Evolutionary conservation across 2,888 invertebrate genomes (phyloP), one percentile per base, ranked within the genome.

Genomic region (Spodoptera picta): DNA sequence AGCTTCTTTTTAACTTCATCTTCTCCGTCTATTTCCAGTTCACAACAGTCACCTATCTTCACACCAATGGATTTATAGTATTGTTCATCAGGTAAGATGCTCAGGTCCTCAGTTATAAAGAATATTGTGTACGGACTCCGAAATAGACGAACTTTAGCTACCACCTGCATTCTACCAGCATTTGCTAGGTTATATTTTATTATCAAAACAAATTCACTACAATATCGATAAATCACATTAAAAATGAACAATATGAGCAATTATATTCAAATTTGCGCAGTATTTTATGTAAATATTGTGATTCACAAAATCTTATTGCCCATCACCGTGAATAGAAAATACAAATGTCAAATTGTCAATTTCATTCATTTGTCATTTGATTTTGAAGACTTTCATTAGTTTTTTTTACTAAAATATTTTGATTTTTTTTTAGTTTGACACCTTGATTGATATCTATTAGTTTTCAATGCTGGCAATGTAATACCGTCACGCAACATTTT

Each of bases 161-260:
- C 79, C 54, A 92, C 83, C 82, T 87, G 86, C 93, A 93, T 93
- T 7, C 9, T 36, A 83, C 79, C 80, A 84, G 83, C 92, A 92
- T 91, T 83, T 77, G 41, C 83, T 48, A 77, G 77, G 81, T 80
- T 82, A 81, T 69, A 31, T 72, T 68, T 62, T 41, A 41, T 2
- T 36, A 10, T 11, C 10, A n/a, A 24, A 41, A 24, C 36, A 44
- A 57, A 24, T 14, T 10, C 10, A 46, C 23, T 2, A n/a, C n/a
- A 11, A 2, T 10, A 12, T 31, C n/a, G 9, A 36, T 19, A 3
- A 31, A 11, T 46, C 42, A 12, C 36, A 48, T 51, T 19, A 42
- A 36, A 24, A 54, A 54, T 51, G n/a, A 46, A 46, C 45, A 47
- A 45, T 57, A 48, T 23, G 1, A n/a, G 6, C n/a, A 60, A 43